phyloP scores from a whole-genome alignment of 2,888 invertebrate genomes.

The Parnassius glacialis region DNA sequence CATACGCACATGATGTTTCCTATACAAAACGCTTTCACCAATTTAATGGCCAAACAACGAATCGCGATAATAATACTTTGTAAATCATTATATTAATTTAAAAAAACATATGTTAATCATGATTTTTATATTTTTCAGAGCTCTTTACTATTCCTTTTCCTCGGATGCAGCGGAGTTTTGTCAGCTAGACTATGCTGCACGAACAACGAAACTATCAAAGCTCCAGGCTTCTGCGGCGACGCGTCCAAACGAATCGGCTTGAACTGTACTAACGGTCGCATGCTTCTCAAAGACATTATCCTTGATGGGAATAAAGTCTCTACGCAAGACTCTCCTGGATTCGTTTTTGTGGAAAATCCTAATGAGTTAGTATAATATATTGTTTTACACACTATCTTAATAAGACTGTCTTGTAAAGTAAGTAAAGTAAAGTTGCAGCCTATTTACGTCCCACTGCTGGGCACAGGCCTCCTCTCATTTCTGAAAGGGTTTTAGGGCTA shows the following conservation, averaged over 20 bases:
- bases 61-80: too few species aligned
- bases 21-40: too few species aligned
- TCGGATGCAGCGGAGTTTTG: slow-evolving; percentile 40
- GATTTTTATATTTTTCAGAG: slow-evolving; percentile 42
- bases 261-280: slow-evolving; percentile 56
- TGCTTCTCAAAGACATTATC: slow-evolving; percentile 58
- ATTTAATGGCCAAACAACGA: too few species aligned
- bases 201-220: slow-evolving; percentile 44
- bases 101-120: too few species aligned
- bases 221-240: slow-evolving; percentile 45
- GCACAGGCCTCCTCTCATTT: too few species aligned
- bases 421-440: too few species aligned
- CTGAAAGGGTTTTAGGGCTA: too few species aligned
- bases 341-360: slow-evolving; percentile 61
- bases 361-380: slow-evolving; percentile 45
- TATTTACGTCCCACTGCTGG: too few species aligned
- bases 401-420: too few species aligned
- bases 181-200: slow-evolving; percentile 56
- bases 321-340: slow-evolving; percentile 58
- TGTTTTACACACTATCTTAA: too few species aligned
- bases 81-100: too few species aligned
- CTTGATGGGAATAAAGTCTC: slow-evolving; percentile 58
- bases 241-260: slow-evolving; percentile 37
- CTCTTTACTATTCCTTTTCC: slow-evolving; percentile 46
- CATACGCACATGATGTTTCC: too few species aligned